Base-by-base conservation (phyloP, 2,888 invertebrate genomes). In the Sinodicranocentrus sp. region DNA sequence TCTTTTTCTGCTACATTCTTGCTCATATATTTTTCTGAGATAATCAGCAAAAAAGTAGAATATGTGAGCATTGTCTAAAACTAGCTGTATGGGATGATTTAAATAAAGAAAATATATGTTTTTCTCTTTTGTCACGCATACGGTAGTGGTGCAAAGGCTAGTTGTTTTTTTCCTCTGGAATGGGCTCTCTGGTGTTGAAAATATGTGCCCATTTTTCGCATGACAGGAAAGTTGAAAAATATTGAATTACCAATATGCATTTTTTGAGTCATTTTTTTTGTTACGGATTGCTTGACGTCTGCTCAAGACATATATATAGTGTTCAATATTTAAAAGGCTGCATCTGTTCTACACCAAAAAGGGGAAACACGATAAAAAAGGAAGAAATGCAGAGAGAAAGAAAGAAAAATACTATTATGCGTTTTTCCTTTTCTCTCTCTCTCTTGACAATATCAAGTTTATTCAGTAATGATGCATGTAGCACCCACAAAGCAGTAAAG, bases 231-330 rank as follows among this genome's bases (percentile, higher is more conserved):
- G 43, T 65, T 39, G 61, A 28, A 65, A 65, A 65, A 65, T 65
- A 65, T 65, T 65, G 65, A 65, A 65, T 65, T 65, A 65, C 65
- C 65, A 28, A 65, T 65, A 65, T 65, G 65, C 65, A 65, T 65
- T 65, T 65, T 65, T 44, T 65, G 61, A 17, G 65, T 65, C 65
- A 65, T 65, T 65, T 63, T 57, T 57, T 57, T n/a, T 25, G 21
- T 57, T 10, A 13, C 19, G 23, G 48, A 48, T n/a, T 48, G 2
- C n/a, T 10, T 52, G 52, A 52, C 52, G 52, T n/a, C 19, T 52
- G 44, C 15, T 39, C 39, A 39, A 39, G 39, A 8, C 8, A 19
- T 15, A 52, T 8, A 52, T 52, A 19, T 52, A 52, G 13, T 52
- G 57, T 57, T 57, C 57, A 57, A 57, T 57, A 57, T 57, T 57